Base-by-base conservation (phyloP, 2,113 vertebrate genomes). In the Hiodon tergisus region DNA sequence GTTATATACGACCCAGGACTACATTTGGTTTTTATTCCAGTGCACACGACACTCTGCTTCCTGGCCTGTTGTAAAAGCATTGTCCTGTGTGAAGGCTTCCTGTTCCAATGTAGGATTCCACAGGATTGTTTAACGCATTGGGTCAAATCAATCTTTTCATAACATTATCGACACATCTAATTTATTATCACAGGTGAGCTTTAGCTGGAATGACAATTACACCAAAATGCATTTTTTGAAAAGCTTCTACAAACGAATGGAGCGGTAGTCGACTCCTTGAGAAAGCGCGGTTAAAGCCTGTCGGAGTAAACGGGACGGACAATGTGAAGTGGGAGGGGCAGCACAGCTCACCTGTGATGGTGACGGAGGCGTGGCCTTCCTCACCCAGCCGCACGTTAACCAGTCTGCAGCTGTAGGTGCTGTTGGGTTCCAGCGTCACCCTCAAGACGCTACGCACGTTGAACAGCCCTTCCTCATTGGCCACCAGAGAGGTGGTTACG, bases 391-490 rank as follows among this genome's bases (percentile, higher is more conserved):
- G 87, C 0, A 89, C 85, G 79, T 98, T 95, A 79, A 86, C 89
- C 81, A 99, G 91, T 74, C 88, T 80, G 87, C 97, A 99, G 78
- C 87, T 95, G 85, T 96, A 98, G 67, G 92, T 95, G 87, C 93
- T 94, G 2, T 93, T 88, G 46, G 94, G 93, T 60, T 96, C 95
- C 86, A 98, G 87, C 16, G 84, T 78, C 14, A 95, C 93, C 0
- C 73, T 87, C 57, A 99, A 86, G 16, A 94, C 55, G 0, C 96
- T 99, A 81, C 74, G 92, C 72, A 98, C 88, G 0, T 93, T 91
- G 47, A 98, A 99, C 51, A 98, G 86, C 17, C 96, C 96, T 74
- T 94, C 87, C 68, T 95, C 92, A 0, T 96, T 95, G 86, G 96
- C 96, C 83, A 95, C 93, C 79, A 94, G 84, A 0, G 92, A 95